A percentile compares a stretch with the other conserved stretches of the same genome.
These are phyloP conservation scores for Alosa alosa DNA, from an alignment of 2,113 vertebrate species.

Conservation along the genomic window DNA sequence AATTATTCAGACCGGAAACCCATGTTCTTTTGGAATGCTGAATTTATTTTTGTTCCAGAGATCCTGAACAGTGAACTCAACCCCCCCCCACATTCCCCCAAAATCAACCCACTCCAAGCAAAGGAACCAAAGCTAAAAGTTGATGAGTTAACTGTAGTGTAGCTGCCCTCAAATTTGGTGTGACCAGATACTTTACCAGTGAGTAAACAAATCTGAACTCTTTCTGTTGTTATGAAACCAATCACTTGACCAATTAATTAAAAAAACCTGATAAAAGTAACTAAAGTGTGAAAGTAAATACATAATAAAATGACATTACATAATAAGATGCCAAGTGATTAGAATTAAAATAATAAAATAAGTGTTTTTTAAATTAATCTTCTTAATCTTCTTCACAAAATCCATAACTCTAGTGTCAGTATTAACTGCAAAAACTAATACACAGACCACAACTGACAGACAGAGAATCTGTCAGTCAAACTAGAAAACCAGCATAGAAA, in stretches of 20 bases:
- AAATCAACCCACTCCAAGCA: no score
- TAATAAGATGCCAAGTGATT: neutral
- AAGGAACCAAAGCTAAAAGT: neutral
- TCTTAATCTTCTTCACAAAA: neutral
- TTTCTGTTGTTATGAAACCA: neutral
- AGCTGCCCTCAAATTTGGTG: neutral
- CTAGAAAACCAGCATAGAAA: neutral
- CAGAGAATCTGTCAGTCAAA: neutral
- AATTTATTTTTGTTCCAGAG: constrained; percentile 8
- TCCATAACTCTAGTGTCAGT: neutral
- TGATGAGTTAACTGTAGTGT: neutral
- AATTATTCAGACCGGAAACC: constrained; percentile 11
- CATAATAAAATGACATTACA: neutral
- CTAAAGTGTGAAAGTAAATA: neutral
- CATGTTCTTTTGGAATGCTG: constrained; percentile 6
- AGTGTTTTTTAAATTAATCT: neutral
- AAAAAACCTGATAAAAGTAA: constrained; percentile 14
- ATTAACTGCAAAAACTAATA: neutral
- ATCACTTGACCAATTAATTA: neutral
- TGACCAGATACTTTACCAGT: neutral
- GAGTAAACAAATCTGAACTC: neutral
- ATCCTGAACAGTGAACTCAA: neutral
- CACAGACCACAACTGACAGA: neutral
- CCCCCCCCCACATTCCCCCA: neutral
- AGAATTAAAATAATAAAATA: neutral